Percentiles rank a stretch among this genome's conserved stretches.
Conservation (phyloP, 2,113 vertebrate species). For the Tonatia bakeri region DNA sequence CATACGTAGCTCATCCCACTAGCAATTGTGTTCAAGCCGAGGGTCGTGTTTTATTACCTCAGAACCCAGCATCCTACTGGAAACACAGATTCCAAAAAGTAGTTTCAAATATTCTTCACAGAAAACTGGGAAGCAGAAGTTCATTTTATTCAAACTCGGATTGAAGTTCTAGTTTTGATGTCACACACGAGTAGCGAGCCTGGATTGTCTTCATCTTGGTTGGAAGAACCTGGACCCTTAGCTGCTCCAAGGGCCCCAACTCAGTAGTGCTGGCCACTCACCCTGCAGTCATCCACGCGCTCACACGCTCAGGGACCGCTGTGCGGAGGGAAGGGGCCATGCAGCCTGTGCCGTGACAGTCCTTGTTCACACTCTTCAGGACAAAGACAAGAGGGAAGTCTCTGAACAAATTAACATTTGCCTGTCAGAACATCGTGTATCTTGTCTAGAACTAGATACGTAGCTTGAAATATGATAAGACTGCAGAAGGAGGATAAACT, state of each 20-base stretch:
- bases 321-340: too few species aligned
- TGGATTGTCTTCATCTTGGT: neutral
- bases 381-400: neutral
- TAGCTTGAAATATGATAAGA: neutral
- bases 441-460: neutral
- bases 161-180: neutral
- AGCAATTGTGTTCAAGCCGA: neutral
- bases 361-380: neutral
- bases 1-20: neutral
- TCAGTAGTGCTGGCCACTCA: neutral
- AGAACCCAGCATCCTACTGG: neutral
- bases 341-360: neutral
- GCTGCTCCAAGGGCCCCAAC: neutral
- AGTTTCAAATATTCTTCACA: neutral
- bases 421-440: neutral
- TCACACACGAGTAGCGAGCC: accelerated
- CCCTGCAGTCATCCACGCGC: too few species aligned
- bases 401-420: neutral
- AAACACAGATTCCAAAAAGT: neutral
- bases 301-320: neutral
- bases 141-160: neutral
- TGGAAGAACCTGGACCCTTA: neutral
- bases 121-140: neutral
- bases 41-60: neutral
- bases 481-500: neutral